A percentile compares a stretch with the other conserved stretches of the same genome.
phyloP scores from a whole-genome alignment of 2,113 vertebrate genomes.

The Bubalus kerabau region DNA sequence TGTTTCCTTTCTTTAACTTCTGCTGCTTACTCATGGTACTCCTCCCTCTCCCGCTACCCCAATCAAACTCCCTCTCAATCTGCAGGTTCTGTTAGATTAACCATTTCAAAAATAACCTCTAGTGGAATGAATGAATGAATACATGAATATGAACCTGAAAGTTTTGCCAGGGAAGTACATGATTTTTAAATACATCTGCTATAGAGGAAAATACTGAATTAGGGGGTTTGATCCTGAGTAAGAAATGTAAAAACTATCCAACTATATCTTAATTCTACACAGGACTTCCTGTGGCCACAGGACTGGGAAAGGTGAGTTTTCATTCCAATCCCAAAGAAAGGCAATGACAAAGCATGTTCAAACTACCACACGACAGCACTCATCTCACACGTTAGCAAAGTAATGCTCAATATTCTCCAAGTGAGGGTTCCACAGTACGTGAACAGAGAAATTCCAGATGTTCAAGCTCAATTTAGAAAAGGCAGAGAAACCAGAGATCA shows the following conservation, averaged over 20 bases:
- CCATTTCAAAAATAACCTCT: background rate
- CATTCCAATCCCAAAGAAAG: too few species aligned
- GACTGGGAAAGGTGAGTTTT: too few species aligned
- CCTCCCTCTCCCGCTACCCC: background rate
- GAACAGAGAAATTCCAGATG: too few species aligned
- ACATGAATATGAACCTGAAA: background rate
- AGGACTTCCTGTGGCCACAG: too few species aligned
- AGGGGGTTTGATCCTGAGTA: background rate
- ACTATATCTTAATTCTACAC: background rate
- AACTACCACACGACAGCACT: too few species aligned
- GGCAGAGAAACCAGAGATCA: too few species aligned
- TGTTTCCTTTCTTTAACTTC: background rate
- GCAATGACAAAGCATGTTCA: too few species aligned
- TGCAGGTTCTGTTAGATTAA: background rate
- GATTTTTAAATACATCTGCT: background rate
- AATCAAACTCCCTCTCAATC: background rate
- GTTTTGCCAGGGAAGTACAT: background rate
- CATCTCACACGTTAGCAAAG: too few species aligned
- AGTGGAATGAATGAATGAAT: background rate
- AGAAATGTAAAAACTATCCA: background rate
- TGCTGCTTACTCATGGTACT: background rate
- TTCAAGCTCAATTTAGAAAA: too few species aligned
- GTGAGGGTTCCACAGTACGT: too few species aligned
- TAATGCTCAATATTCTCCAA: too few species aligned
- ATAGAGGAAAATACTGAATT: background rate